Base-by-base conservation (phyloP, 2,797 vertebrate species). In the Cichlasoma orientale region DNA sequence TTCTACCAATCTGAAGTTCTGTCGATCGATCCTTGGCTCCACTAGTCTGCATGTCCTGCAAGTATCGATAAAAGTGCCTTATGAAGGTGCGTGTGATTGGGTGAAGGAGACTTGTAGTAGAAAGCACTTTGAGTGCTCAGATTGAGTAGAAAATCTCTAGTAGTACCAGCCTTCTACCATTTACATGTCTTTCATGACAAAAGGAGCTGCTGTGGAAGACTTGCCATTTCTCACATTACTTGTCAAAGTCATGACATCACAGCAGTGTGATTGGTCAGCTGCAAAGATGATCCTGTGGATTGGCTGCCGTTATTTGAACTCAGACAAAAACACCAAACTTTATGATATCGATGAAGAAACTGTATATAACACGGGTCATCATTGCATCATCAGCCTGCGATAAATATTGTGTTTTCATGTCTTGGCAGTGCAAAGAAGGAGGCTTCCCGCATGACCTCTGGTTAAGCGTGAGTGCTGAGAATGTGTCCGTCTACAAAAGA, bases 381-480 rank as follows among this genome's bases (percentile, higher is more conserved):
- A 29, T 50, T 50, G 29, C 27, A 19, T 29, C 61, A 55, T 38
- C 57, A 50, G 7, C 19, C 47, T 33, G 29, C 70, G 57, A 74
- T 54, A 38, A 21, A 2, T 55, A 9, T 59, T 31, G 27, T 77
- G 19, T 74, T 50, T 79, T 68, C 52, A 11, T 78, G 47, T 80
- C 59, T 81, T 75, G 74, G 2, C 31, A 98, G 97, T 98, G 96
- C 91, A 98, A 97, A 92, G 97, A 98, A 83, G 97, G 97, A 66
- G 97, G 97, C 57, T 98, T 98, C 92, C 97, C 97, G 74, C 96
- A 97, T 56, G 97, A 98, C 57, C 95, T 98, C 74, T 98, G 97
- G 97, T 91, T 98, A 85, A 97, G 97, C 1, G 97, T 98, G 82
- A 97, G 97, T 21, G 97, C 97, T 31, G 97, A 98, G 88, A 98